Evolutionary conservation across 2,113 vertebrate genomes (phyloP).

Genomic region (Pachyramphus minor): DNA sequence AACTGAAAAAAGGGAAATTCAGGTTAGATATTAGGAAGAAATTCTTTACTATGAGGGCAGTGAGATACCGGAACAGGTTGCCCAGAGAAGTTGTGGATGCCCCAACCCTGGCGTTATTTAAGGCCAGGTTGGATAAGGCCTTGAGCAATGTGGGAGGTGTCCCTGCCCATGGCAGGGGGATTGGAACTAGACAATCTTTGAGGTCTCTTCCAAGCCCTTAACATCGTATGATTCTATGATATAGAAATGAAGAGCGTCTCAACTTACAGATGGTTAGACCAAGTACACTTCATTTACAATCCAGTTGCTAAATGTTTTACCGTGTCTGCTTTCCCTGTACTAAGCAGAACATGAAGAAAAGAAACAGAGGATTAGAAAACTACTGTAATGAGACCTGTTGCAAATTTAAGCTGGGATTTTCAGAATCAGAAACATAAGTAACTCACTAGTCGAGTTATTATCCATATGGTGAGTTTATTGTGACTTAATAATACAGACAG

Average conservation of each 20-base stretch:
- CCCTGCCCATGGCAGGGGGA: neutral
- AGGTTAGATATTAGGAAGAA: neutral
- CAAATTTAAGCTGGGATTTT: neutral
- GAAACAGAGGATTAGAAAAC: neutral
- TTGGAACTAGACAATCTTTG: neutral
- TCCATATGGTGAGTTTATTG: slow-evolving; percentile 24
- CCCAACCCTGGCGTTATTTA: neutral
- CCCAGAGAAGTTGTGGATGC: neutral
- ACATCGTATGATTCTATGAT: neutral
- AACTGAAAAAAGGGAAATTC: neutral
- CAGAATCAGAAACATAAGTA: neutral
- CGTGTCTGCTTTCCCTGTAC: neutral
- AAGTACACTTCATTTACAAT: neutral
- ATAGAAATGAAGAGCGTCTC: neutral
- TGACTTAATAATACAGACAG: neutral
- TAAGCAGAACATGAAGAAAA: neutral
- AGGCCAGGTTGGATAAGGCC: neutral
- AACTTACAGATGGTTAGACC: neutral
- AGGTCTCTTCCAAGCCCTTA: neutral
- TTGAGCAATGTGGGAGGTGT: too few species aligned
- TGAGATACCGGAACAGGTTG: neutral
- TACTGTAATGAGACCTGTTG: neutral
- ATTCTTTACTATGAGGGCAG: neutral
- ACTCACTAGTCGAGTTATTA: slow-evolving; percentile 6
- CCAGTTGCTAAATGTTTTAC: neutral